Base-by-base conservation (phyloP, 1,140 invertebrate genomes). In the Cydia pomonella region DNA sequence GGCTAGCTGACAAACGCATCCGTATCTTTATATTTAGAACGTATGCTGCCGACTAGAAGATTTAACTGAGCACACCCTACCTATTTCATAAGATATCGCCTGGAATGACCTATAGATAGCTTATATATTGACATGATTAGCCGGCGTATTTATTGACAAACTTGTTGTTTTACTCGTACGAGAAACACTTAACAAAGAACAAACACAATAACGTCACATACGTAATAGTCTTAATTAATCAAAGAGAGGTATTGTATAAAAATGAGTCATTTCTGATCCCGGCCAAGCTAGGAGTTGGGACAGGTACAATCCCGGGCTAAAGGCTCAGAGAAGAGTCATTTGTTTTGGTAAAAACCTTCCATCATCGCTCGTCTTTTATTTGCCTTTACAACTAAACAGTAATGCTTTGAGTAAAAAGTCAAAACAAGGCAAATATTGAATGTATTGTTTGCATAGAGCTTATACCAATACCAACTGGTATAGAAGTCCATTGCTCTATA, bases 141-240 rank as follows among this genome's bases (percentile, higher is more conserved):
- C 53, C n/a, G 7, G 53, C 21, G 53, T 59, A 59, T 59, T 59
- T 59, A 59, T 23, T 23, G 53, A 59, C 21, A 59, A 59, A 59
- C 53, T 59, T 59, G 23, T 59, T 59, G 53, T 59, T 59, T 59
- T 59, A 10, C 53, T 59, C 53, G 10, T 59, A 23, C 18, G 53
- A 59, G 18, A 59, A 59, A 59, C 53, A 59, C 53, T 59, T 69
- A 33, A 33, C 29, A 69, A 69, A 18, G 33, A 69, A 69, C 29
- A 33, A 69, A 69, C 64, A 69, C 64, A 33, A 33, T 64, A 64
- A 64, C 27, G 64, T 69, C 64, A 69, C 64, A 33, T 33, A 59
- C 53, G 12, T 59, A 59, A 59, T 59, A 59, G 21, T 12, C 53
- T 59, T 59, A 59, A 59, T 59, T 59, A 59, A 59, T 23, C 6